Evolutionary conservation across 2,113 vertebrate genomes (phyloP).

Genomic region (Phalacrocorax pelagicus): DNA sequence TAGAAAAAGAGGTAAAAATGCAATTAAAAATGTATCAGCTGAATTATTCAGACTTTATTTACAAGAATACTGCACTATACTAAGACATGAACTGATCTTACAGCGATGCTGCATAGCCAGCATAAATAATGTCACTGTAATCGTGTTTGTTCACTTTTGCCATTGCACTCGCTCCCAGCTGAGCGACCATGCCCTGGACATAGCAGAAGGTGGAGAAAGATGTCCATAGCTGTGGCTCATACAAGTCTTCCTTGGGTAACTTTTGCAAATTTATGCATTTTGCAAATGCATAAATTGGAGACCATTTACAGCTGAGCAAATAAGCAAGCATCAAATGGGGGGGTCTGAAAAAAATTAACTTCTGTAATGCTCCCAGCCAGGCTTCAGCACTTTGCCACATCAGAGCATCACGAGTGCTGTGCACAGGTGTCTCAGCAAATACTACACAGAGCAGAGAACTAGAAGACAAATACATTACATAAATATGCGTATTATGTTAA

Average conservation of each 20-base stretch:
- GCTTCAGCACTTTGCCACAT: background rate
- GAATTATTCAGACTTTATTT: background rate
- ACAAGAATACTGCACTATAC: background rate
- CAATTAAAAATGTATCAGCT: too few species aligned
- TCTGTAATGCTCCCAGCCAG: background rate
- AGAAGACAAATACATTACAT: background rate
- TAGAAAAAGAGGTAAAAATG: background rate
- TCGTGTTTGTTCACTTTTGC: background rate
- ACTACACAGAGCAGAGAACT: background rate
- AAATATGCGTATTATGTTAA: background rate
- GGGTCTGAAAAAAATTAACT: background rate
- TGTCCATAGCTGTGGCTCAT: background rate
- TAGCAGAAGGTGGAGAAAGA: background rate
- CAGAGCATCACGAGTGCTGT: background rate
- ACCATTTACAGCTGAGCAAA: background rate
- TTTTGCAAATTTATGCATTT: background rate
- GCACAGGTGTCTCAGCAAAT: background rate
- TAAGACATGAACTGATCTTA: background rate
- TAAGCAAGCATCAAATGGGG: background rate
- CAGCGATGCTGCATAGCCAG: background rate
- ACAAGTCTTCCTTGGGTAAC: too few species aligned
- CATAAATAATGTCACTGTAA: fast-evolving
- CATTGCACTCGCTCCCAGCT: fast-evolving
- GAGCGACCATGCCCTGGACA: fast-evolving
- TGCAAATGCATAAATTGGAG: background rate